phyloP scores from a whole-genome alignment of 2,888 invertebrate species.

The Electrophaes corylata region DNA sequence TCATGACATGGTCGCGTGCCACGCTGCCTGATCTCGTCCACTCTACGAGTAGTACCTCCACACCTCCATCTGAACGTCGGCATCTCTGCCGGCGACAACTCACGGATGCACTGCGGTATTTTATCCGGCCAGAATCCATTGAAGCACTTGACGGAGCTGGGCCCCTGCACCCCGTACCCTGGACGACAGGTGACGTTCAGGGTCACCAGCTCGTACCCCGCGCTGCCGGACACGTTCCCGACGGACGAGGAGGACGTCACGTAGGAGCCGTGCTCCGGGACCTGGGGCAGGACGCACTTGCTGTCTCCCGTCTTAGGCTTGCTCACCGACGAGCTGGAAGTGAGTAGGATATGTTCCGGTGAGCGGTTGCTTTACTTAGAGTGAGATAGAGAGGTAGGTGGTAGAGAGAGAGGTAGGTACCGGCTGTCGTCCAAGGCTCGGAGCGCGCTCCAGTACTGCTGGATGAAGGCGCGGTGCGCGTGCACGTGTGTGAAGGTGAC shows the following conservation, averaged over 20 bases:
- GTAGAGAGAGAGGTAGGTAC: no score
- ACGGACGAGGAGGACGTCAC: neutral
- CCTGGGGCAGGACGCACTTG: slow-evolving; percentile 2
- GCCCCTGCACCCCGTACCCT: neutral
- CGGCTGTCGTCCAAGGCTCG: neutral
- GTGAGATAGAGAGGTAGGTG: no score
- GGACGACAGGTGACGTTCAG: slow-evolving; percentile 1
- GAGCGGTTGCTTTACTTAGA: no score
- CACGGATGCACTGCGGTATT: slow-evolving; percentile 4
- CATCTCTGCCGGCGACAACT: neutral
- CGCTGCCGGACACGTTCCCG: neutral
- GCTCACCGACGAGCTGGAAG: neutral
- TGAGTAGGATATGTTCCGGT: no score
- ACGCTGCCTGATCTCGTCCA: no score
- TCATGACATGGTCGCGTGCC: no score
- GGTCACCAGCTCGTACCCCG: neutral
- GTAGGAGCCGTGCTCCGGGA: slow-evolving; percentile 7
- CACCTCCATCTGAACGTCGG: no score
- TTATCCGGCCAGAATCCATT: slow-evolving; percentile 11
- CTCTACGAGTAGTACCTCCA: no score
- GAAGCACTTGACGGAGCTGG: slow-evolving; percentile 1
- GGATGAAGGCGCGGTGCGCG: neutral
- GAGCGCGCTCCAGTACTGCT: neutral
- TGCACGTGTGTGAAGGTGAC: neutral
- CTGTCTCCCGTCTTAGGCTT: neutral